phyloP scores from a whole-genome alignment of 2,797 vertebrate genomes.

The Hirundo rustica region DNA sequence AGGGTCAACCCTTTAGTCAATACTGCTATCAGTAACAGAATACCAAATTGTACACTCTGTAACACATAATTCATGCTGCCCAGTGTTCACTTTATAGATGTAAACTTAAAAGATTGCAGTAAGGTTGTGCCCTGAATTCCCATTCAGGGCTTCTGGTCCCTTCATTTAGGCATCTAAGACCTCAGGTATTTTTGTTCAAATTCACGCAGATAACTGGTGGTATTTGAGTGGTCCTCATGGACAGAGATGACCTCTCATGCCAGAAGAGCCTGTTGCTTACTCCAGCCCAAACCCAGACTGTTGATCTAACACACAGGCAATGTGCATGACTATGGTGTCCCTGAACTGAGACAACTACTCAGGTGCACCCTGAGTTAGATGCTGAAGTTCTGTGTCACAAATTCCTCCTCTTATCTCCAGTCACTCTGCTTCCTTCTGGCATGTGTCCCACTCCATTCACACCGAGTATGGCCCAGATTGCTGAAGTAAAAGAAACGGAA shows the following conservation, averaged over 20 bases:
- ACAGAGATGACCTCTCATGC: background rate
- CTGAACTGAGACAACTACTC: background rate
- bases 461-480: background rate
- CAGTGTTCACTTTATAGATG: background rate
- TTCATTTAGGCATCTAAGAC: background rate
- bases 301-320: background rate
- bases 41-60: background rate
- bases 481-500: constrained; percentile 12
- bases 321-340: background rate
- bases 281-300: background rate
- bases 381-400: background rate
- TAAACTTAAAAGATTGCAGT: background rate
- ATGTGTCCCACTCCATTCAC: background rate
- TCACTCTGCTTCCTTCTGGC: constrained; percentile 22
- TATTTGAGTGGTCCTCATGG: background rate
- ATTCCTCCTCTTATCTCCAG: background rate
- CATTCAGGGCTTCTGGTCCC: background rate
- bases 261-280: background rate
- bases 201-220: background rate
- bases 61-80: background rate
- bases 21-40: background rate
- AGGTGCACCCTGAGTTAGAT: background rate
- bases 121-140: background rate
- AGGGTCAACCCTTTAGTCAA: background rate
- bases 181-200: background rate